These are phyloP conservation scores for Phocoena phocoena DNA, from an alignment of 2,113 vertebrate species.

Conservation along the genomic window DNA sequence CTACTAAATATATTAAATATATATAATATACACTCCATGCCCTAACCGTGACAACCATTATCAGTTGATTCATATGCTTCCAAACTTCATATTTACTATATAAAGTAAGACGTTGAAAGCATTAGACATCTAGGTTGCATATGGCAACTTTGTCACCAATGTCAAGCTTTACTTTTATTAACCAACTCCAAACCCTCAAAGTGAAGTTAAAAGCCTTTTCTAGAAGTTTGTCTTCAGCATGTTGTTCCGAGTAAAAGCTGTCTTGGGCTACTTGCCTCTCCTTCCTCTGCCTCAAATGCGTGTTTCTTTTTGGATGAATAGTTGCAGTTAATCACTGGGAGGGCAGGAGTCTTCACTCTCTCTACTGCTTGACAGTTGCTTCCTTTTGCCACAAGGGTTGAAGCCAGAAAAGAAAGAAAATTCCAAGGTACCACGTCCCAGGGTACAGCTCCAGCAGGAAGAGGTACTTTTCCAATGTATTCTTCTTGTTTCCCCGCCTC, in stretches of 20 bases:
- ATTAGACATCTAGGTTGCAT: neutral
- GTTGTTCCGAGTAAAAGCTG: neutral
- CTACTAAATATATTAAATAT: neutral
- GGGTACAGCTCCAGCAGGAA: neutral
- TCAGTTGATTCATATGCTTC: neutral
- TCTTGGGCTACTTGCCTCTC: neutral
- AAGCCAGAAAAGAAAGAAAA: slow-evolving; percentile 25
- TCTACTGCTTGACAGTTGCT: neutral
- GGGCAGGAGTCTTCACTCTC: neutral
- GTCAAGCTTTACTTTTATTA: neutral
- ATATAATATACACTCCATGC: neutral
- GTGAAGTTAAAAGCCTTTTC: slow-evolving; percentile 4
- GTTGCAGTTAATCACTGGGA: neutral
- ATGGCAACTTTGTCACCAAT: neutral
- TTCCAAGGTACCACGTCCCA: neutral
- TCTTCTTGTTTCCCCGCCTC: neutral
- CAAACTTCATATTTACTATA: neutral
- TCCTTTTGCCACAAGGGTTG: neutral
- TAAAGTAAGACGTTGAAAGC: neutral
- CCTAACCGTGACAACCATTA: neutral
- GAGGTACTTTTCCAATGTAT: neutral
- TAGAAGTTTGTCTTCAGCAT: neutral
- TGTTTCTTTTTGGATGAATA: neutral
- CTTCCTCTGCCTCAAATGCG: neutral
- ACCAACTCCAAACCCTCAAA: neutral